Evolutionary conservation across 2,888 invertebrate genomes (phyloP).

Genomic region (Leucania comma): DNA sequence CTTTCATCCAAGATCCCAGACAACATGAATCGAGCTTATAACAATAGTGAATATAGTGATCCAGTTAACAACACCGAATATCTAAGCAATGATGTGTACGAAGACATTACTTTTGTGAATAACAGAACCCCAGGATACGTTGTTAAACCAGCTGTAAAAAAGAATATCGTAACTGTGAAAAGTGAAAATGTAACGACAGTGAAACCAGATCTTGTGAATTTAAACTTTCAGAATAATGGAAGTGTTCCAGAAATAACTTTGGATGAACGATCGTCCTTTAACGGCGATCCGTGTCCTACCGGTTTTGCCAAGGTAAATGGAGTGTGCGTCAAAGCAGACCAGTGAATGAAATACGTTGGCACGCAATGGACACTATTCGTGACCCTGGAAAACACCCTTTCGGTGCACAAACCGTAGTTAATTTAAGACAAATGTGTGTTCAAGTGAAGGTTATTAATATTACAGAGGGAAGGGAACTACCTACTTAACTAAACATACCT

Average conservation of each 20-base stretch:
- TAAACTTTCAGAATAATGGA: constrained; percentile 43
- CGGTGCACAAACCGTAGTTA: neutral
- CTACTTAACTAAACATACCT: neutral
- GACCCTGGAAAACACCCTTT: neutral
- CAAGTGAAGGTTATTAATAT: neutral
- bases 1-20: constrained; percentile 50
- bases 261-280: constrained; percentile 75
- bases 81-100: constrained; percentile 39
- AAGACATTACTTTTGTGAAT: constrained; percentile 19
- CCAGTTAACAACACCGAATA: constrained; percentile 36
- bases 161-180: constrained; percentile 24
- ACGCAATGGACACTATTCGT: neutral
- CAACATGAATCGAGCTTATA: constrained; percentile 49
- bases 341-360: constrained; percentile 20
- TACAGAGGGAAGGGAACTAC: neutral
- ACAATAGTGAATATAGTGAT: constrained; percentile 52
- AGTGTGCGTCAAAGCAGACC: constrained; percentile 72
- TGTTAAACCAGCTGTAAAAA: constrained; percentile 16
- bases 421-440: neutral
- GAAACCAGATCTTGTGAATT: constrained; percentile 25
- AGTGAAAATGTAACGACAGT: constrained; percentile 55
- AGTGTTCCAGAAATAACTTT: constrained; percentile 65
- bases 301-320: constrained; percentile 76
- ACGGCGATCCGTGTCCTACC: constrained; percentile 76
- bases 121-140: constrained; percentile 18